Evolutionary conservation across 1,140 invertebrate genomes (phyloP), one percentile per base, ranked within the genome.

Genomic region (Caenorhabditis briggsae): DNA sequence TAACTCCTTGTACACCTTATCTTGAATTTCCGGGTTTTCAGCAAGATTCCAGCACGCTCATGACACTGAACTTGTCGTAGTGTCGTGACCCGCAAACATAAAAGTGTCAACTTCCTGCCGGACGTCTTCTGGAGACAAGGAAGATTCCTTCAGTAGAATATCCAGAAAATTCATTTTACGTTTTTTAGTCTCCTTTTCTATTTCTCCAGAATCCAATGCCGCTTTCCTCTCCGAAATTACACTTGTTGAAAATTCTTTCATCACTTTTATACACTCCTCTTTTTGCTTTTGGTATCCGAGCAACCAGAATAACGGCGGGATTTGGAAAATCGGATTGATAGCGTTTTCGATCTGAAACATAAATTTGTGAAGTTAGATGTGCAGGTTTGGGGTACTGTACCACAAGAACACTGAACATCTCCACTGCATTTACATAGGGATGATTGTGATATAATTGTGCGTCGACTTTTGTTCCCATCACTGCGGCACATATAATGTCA

Each of bases 121-220:
- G 93, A 94, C 82, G 95, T 93, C 84, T 82, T 92, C 12, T 90
- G 94, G 14, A 89, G 86, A 64, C 92, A 95, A 11, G 95, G 96
- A 88, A 95, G 85, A 46, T 33, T 88, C 95, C 43, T 96, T 95
- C 43, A 98, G 94, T 89, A 98, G 93, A 82, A 98, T 94, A 93
- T 98, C 97, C 85, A 98, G 94, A 94, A 98, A 98, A 55, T 97
- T 97, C 87, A 96, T 94, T 89, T 82, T 59, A 2, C 96, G 95
- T 91, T 96, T 96, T 95, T 3, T 20, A 50, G 20, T 82, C 16
- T 92, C 90, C 88, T 88, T 46, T 83, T 89, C 70, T 53, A 56
- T 48, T 55, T 85, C 25, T 18, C 33, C 41, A 5, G 33, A 46
- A 41, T 33, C 25, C 14, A 58, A 18, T 8, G 50, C 41, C n/a